Conservation (phyloP, 1,140 invertebrate species). For the Calosoma granatense region DNA sequence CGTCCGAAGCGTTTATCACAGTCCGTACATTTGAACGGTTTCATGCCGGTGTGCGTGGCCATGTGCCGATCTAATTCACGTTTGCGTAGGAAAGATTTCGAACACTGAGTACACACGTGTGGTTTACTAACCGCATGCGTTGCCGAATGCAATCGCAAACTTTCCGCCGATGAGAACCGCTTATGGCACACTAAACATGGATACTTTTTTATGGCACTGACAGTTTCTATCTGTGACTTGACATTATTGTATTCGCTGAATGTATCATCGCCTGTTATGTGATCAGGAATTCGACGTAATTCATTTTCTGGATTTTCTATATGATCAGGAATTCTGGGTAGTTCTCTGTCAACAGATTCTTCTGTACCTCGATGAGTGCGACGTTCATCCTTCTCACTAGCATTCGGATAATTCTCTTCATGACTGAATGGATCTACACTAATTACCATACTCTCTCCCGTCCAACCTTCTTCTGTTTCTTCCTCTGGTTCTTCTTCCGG, state of each 20-base stretch:
- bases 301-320: slow-evolving; percentile 30
- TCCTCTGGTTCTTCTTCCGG: slow-evolving; percentile 16
- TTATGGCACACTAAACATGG: slow-evolving; percentile 42
- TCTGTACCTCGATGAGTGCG: neutral
- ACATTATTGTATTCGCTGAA: slow-evolving; percentile 23
- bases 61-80: slow-evolving; percentile 52
- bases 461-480: slow-evolving; percentile 27
- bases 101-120: slow-evolving; percentile 46
- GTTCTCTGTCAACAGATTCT: slow-evolving; percentile 10
- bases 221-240: neutral
- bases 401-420: slow-evolving; percentile 20
- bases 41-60: slow-evolving; percentile 46
- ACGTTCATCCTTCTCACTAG: slow-evolving; percentile 5
- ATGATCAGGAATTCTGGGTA: slow-evolving; percentile 18
- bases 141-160: slow-evolving; percentile 24
- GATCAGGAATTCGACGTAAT: slow-evolving; percentile 38
- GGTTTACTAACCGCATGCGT: slow-evolving; percentile 25
- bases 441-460: slow-evolving; percentile 42
- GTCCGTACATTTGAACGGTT: slow-evolving; percentile 47
- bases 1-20: slow-evolving; percentile 53
- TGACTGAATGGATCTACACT: slow-evolving; percentile 44
- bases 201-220: slow-evolving; percentile 14
- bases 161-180: slow-evolving; percentile 36
- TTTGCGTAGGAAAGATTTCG: slow-evolving; percentile 50
- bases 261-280: slow-evolving; percentile 40